Evolutionary conservation across 1,140 invertebrate genomes (phyloP), one percentile per base, ranked within the genome.

Genomic region (Drosophila obscura): DNA sequence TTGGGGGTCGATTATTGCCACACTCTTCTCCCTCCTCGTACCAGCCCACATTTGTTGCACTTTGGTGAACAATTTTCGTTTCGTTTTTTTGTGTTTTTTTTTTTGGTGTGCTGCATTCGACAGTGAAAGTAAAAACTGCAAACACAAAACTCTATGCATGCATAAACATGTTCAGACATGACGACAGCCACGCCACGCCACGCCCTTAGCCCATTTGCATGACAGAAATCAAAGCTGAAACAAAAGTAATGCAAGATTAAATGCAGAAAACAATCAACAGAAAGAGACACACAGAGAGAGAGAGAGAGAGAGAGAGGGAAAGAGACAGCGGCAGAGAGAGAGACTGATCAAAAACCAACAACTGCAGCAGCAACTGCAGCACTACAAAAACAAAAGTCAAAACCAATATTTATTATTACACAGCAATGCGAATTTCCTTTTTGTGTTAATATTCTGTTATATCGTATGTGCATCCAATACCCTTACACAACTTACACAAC

Each of bases 381-480:
- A 59, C 39, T 65, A 87, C 74, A 82, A 78, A 76, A 68, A 49
- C 66, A 69, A 49, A 74, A 69, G 83, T 60, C 75, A 88, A 80
- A 71, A 51, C 84, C 87, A 82, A 87, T 87, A 87, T 87, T 82
- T 88, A 88, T 88, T 87, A 88, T 82, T 87, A 76, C 83, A 87
- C 73, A 78, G 80, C 83, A 87, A 64, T 75, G 64, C 53, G 65
- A 57, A 77, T 81, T 77, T 74, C 61, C 72, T 74, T 77, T 62
- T 49, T 57, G 52, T 31, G 5, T 53, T 35, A 44, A 24, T 50
- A 26, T 56, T 44, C 53, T 52, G 19, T 53, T 53, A 41, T 35
- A 50, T 31, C 7, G 35, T 44, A n/a, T 50, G 22, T 22, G 41
- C n/a, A 28, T 11, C 19, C 19, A 46, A 71, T 73, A 73, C 59